Base-by-base conservation (phyloP, 2,113 vertebrate species). In the Oxygymnocypris stewartii region DNA sequence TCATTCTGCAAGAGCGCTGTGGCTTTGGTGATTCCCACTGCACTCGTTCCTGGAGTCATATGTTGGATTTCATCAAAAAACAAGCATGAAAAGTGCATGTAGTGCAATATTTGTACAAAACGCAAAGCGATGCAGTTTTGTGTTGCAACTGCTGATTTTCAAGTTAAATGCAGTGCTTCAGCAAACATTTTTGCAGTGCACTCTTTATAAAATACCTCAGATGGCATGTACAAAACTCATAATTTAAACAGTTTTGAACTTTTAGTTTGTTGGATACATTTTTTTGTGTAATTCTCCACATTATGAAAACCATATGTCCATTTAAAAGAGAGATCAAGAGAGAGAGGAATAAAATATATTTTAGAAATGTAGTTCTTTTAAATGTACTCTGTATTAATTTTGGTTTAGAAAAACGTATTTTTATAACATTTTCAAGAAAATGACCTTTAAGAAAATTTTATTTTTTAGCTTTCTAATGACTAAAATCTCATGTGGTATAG, bases 1-100 rank as follows among this genome's bases (percentile, higher is more conserved):
- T 99, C 97, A n/a, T 99, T 99, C 90, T 95, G 93, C 89, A 98
- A 99, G 90, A 98, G 95, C 0, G 93, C 95, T 0, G 76, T 92
- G 0, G 97, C 96, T 84, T 96, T 97, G 0, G 92, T 98, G 3
- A 94, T 96, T 20, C 92, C 96, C 0, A 95, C 93, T 51, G 73
- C 90, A 16, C 49, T 94, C 82, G 92, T 93, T 85, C 94, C 93
- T 7, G 83, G 86, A 82, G 90, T 74, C 4, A 78, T 94, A 4
- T 63, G 85, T 76, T 84, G 87, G 86, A 84, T 94, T 35, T 63
- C 13, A 42, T 59, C 42, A 0, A 84, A 7, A 86, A 84, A 78
- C 5, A 86, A 7, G 84, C 79, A 89, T 44, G 54, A 89, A 18
- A 93, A 95, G 87, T 86, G 83, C 3, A 57, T 88, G 59, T 94